These are phyloP conservation scores for Microtus oregoni DNA, from an alignment of 2,113 vertebrate genomes.

Conservation along the genomic window DNA sequence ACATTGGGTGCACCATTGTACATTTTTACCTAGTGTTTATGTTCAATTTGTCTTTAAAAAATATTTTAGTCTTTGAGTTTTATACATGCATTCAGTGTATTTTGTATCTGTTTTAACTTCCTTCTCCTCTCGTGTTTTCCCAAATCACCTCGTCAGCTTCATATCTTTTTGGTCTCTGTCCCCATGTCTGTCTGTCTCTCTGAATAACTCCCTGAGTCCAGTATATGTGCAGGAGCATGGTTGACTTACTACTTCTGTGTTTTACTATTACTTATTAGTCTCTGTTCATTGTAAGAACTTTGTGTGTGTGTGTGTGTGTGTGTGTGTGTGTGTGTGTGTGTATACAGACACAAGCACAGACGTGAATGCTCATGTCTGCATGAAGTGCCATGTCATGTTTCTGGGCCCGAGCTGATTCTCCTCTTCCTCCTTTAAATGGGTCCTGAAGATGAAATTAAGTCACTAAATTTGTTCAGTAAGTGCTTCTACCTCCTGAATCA, in stretches of 20 bases:
- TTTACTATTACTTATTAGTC: background rate
- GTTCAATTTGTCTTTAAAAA: background rate
- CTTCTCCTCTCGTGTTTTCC: background rate
- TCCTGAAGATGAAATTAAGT: background rate
- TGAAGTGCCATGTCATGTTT: background rate
- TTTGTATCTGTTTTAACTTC: background rate
- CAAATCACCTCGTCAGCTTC: background rate
- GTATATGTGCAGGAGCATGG: background rate
- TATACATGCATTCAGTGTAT: too few relatives aligned
- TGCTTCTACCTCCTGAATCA: background rate
- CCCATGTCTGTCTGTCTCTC: background rate
- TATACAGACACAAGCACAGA: too few relatives aligned
- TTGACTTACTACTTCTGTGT: background rate
- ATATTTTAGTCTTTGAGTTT: background rate
- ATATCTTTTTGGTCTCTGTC: background rate
- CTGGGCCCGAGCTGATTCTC: background rate
- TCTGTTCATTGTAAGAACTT: background rate
- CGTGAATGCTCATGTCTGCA: background rate
- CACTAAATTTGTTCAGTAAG: too few relatives aligned
- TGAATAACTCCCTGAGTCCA: background rate
- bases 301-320: too few relatives aligned
- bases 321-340: background rate
- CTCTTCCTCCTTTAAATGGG: background rate
- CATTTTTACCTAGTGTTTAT: background rate
- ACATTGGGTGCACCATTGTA: background rate